Percentiles rank a stretch among this genome's conserved stretches.
Evolutionary conservation across 1,140 invertebrate genomes (phyloP).

Genomic region (Leptonema lineaticorne): DNA sequence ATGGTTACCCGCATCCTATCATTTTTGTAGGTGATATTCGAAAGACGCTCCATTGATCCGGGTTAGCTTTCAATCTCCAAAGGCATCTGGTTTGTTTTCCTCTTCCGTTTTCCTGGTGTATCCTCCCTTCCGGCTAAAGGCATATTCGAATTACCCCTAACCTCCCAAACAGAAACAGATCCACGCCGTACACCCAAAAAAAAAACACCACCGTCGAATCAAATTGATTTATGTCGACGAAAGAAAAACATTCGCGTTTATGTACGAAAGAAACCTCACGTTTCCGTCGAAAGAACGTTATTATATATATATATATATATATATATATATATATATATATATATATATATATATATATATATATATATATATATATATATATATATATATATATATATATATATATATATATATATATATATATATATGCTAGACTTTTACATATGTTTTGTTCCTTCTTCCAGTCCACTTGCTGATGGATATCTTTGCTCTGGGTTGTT

Average conservation of each 20-base stretch:
- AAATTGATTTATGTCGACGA: conserved; percentile 38
- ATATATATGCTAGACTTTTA: conserved; percentile 16
- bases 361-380: no score
- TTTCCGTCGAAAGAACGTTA: no score
- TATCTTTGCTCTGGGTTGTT: conserved; percentile 6
- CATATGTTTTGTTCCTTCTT: conserved; percentile 30
- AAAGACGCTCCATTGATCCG: conserved; percentile 28
- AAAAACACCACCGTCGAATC: no score
- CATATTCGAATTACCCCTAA: conserved; percentile 1
- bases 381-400: no score
- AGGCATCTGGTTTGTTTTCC: conserved; percentile 31
- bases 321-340: no score
- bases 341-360: no score
- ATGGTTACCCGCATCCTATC: conserved; percentile 13
- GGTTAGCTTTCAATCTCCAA: conserved; percentile 29
- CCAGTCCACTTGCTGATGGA: conserved; percentile 19
- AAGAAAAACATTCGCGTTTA: conserved; percentile 33
- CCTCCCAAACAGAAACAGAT: no score
- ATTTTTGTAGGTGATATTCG: conserved; percentile 29
- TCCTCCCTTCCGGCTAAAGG: background rate
- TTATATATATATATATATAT: no score
- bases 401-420: background rate
- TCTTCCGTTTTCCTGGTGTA: conserved; percentile 12
- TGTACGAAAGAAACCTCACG: no score
- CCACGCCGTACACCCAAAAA: conserved; percentile 10